Percentiles rank a stretch among this genome's conserved stretches.
phyloP scores from a whole-genome alignment of 2,797 vertebrate species.

The Micromesistius poutassou region DNA sequence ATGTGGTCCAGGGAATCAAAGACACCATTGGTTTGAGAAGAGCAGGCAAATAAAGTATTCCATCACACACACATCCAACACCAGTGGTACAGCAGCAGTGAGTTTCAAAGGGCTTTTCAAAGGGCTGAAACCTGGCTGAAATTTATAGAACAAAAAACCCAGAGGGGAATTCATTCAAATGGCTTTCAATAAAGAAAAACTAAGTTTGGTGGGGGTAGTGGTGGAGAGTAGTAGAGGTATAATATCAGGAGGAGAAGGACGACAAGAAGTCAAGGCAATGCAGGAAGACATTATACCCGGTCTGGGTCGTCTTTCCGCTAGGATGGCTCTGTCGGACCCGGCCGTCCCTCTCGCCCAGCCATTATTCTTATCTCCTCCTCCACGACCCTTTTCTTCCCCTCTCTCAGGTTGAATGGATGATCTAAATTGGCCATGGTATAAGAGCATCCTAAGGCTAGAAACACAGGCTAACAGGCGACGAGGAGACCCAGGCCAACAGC shows the following conservation, averaged over 20 bases:
- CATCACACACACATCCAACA: neutral
- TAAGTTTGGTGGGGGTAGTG: neutral
- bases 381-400: conserved; percentile 37
- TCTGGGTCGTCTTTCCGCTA: neutral
- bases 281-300: conserved; percentile 13
- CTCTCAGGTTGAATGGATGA: conserved; percentile 44
- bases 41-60: neutral
- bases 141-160: neutral
- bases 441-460: conserved; percentile 55
- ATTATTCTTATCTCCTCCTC: conserved; percentile 48
- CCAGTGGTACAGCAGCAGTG: neutral
- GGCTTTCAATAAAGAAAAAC: too few relatives aligned
- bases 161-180: neutral
- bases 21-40: neutral
- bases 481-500: neutral
- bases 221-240: neutral
- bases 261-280: conserved; percentile 6
- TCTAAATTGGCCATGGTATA: conserved; percentile 47
- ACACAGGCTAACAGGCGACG: conserved; percentile 47
- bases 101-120: neutral
- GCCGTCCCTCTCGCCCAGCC: conserved; percentile 18
- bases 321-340: neutral
- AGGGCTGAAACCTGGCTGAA: neutral
- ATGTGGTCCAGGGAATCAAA: too few relatives aligned
- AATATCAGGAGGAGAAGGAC: neutral